A percentile compares a stretch with the other conserved stretches of the same genome.
Evolutionary conservation across 2,888 invertebrate species (phyloP).

Genomic region (Pseudanteris insignis): DNA sequence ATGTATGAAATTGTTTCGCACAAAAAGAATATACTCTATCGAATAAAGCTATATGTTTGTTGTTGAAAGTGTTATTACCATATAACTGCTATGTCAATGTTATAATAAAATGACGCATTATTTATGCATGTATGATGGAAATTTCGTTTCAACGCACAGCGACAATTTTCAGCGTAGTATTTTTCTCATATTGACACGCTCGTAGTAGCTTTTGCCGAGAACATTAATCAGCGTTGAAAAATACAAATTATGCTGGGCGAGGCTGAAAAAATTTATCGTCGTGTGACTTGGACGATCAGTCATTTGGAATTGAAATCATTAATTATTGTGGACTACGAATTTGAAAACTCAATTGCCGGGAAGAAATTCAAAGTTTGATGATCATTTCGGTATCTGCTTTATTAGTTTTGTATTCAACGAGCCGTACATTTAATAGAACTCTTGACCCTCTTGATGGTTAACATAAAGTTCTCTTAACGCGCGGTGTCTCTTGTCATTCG

Average conservation of each 20-base stretch:
- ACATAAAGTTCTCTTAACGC: slow-evolving; percentile 26
- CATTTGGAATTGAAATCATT: slow-evolving; percentile 11
- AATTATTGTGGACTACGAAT: slow-evolving; percentile 11
- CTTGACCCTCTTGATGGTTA: slow-evolving; percentile 20
- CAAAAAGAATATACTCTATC: too few species aligned
- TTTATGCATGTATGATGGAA: slow-evolving; percentile 1
- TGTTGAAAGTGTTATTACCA: too few species aligned
- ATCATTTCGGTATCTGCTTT: slow-evolving; percentile 13
- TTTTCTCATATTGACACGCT: not conserved
- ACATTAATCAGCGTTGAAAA: slow-evolving; percentile 7
- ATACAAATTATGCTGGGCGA: not conserved
- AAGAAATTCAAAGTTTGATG: slow-evolving; percentile 10
- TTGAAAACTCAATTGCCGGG: slow-evolving; percentile 16
- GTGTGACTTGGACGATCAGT: slow-evolving; percentile 2
- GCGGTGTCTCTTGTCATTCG: slow-evolving; percentile 4
- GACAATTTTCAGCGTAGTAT: not conserved
- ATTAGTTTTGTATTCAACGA: slow-evolving; percentile 27
- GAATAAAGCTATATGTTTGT: too few species aligned
- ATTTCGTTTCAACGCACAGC: slow-evolving; percentile 3
- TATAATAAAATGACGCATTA: slow-evolving; percentile 11
- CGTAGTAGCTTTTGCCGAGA: not conserved
- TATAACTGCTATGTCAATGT: too few species aligned
- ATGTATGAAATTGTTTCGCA: too few species aligned
- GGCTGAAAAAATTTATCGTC: not conserved
- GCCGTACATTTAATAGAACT: slow-evolving; percentile 24